Percentiles rank a stretch among this genome's conserved stretches.
These are phyloP conservation scores for Drosophila ambigua DNA, from an alignment of 1,140 invertebrate species.

Conservation along the genomic window DNA sequence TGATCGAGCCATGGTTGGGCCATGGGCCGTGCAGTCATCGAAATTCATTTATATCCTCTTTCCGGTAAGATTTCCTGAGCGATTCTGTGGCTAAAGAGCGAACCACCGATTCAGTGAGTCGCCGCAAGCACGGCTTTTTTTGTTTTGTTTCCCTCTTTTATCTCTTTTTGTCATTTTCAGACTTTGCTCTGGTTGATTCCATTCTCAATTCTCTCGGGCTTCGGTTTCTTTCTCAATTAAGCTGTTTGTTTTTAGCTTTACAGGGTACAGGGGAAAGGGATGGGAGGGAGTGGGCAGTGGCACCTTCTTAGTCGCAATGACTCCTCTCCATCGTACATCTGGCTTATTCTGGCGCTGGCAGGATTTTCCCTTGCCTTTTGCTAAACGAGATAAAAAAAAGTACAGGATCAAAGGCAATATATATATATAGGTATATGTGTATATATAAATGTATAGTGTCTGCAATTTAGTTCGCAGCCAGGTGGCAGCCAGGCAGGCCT, in stretches of 20 bases:
- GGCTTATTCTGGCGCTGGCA: background rate
- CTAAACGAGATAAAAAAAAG: background rate
- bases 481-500: conserved; percentile 5
- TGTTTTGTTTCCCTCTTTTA: conserved; percentile 4
- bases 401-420: conserved; percentile 49
- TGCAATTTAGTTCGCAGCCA: conserved; percentile 70
- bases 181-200: background rate
- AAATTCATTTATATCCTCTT: no score
- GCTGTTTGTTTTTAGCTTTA: background rate
- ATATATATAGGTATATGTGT: conserved; percentile 52
- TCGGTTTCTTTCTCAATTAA: conserved; percentile 45
- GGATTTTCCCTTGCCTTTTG: conserved; percentile 19
- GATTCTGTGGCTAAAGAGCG: no score
- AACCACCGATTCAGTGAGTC: no score
- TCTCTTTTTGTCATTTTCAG: conserved; percentile 16
- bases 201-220: conserved; percentile 12
- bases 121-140: background rate
- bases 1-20: no score
- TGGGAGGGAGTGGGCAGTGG: no score
- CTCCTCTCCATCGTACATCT: background rate
- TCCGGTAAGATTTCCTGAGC: no score
- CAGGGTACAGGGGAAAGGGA: no score
- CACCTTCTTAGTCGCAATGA: conserved; percentile 20
- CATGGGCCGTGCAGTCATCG: no score
- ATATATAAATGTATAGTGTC: conserved; percentile 59